Conservation (phyloP, 1,140 invertebrate species). For the Helicoverpa zea region DNA sequence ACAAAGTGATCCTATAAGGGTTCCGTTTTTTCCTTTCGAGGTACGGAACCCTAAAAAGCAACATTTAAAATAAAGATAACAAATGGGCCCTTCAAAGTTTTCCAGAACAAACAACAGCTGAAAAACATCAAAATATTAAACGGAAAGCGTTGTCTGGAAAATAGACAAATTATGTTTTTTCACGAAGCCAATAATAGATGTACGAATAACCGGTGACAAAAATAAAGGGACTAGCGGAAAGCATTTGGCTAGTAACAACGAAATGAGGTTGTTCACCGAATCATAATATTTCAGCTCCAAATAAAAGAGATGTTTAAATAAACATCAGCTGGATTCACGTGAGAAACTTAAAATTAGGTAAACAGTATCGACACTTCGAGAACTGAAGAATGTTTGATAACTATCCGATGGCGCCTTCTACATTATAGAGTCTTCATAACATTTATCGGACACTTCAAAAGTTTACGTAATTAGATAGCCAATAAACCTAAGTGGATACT, state of each 20-base stretch:
- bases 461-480: no score
- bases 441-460: no score
- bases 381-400: no score
- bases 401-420: no score
- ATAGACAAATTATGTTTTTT: slow-evolving; percentile 60
- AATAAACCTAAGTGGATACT: no score
- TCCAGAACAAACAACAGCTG: slow-evolving; percentile 24
- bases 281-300: not conserved
- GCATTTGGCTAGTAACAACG: slow-evolving; percentile 65
- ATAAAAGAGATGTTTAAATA: no score
- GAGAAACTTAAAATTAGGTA: no score
- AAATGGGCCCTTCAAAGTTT: slow-evolving; percentile 13
- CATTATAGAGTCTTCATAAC: no score
- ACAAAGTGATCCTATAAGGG: no score
- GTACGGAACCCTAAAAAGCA: not conserved
- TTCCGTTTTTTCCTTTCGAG: no score
- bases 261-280: slow-evolving; percentile 72
- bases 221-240: slow-evolving; percentile 66
- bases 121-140: slow-evolving; percentile 12
- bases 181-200: slow-evolving; percentile 66
- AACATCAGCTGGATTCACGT: no score
- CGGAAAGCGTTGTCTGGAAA: slow-evolving; percentile 53
- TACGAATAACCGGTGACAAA: slow-evolving; percentile 59
- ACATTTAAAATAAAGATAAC: slow-evolving; percentile 13
- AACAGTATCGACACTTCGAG: no score